phyloP scores from a whole-genome alignment of 2,888 invertebrate genomes.

The Metellina segmentata region DNA sequence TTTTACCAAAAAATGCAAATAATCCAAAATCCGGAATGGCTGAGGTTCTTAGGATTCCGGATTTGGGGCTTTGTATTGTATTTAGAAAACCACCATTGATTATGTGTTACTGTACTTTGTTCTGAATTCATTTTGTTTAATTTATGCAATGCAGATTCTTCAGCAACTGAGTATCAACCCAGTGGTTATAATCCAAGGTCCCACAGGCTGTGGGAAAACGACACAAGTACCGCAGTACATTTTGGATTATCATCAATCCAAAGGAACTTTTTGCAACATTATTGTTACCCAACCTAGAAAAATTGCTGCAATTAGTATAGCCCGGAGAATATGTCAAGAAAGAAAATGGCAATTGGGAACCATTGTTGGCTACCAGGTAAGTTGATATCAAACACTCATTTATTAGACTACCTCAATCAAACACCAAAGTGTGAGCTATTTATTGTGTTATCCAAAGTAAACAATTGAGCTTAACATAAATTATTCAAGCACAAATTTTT shows the following conservation, averaged over 20 bases:
- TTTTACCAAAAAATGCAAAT: too few species aligned
- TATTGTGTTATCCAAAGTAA: too few species aligned
- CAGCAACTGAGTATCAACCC: constrained; percentile 86
- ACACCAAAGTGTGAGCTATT: too few species aligned
- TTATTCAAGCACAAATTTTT: too few species aligned
- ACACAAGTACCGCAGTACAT: constrained; percentile 94
- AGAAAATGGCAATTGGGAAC: constrained; percentile 90
- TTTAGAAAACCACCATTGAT: not conserved
- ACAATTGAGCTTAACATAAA: too few species aligned
- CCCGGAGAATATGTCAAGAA: constrained; percentile 91
- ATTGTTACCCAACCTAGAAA: constrained; percentile 95
- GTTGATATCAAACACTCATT: not conserved
- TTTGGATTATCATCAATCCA: constrained; percentile 87
- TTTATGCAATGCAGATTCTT: constrained; percentile 84
- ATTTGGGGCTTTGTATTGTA: too few species aligned
- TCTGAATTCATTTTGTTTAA: too few species aligned
- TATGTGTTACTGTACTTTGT: not conserved
- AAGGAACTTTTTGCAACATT: constrained; percentile 89
- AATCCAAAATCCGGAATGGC: too few species aligned
- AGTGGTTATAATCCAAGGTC: constrained; percentile 92
- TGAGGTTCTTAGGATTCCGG: too few species aligned
- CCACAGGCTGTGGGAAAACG: constrained; percentile 93
- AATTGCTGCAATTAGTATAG: constrained; percentile 95
- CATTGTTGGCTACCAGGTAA: constrained; percentile 93
- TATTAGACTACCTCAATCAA: too few species aligned